A percentile compares a stretch with the other conserved stretches of the same genome.
Conservation (phyloP, 2,888 invertebrate genomes). For the Halictus quadricinctus region DNA sequence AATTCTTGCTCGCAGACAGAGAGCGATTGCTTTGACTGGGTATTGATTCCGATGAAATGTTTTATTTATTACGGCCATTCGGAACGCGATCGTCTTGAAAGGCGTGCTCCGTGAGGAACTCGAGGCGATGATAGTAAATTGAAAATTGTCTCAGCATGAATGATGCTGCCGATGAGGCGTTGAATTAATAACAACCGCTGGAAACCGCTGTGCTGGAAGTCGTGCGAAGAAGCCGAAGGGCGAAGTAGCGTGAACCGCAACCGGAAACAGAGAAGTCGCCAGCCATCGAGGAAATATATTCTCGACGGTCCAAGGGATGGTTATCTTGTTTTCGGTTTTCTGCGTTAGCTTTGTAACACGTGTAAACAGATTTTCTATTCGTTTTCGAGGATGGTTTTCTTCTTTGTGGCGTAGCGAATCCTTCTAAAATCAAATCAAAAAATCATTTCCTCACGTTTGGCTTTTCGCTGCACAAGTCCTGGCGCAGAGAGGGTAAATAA, state of each 20-base stretch:
- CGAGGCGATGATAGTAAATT: not conserved
- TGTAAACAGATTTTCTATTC: too few species aligned
- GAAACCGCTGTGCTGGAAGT: not conserved
- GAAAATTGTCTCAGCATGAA: slow-evolving; percentile 12
- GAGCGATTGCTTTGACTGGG: not conserved
- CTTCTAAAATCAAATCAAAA: too few species aligned
- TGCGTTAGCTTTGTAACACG: too few species aligned
- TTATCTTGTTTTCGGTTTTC: too few species aligned
- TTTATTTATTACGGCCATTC: slow-evolving; percentile 12
- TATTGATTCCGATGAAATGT: slow-evolving; percentile 16
- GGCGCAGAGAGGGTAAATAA: not conserved
- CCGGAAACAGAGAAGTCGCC: not conserved
- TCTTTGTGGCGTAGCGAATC: too few species aligned
- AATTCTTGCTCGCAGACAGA: slow-evolving; percentile 8
- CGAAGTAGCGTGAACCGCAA: not conserved
- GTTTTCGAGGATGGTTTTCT: too few species aligned
- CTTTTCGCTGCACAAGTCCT: not conserved
- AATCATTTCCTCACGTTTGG: not conserved
- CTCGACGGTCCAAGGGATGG: too few species aligned
- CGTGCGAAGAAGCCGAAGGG: not conserved
- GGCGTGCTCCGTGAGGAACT: not conserved
- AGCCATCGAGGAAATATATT: not conserved
- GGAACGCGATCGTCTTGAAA: not conserved
- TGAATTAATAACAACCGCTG: not conserved
- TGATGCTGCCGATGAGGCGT: not conserved